Base-by-base conservation (phyloP, 2,888 invertebrate species). In the Drosophila rellima region DNA sequence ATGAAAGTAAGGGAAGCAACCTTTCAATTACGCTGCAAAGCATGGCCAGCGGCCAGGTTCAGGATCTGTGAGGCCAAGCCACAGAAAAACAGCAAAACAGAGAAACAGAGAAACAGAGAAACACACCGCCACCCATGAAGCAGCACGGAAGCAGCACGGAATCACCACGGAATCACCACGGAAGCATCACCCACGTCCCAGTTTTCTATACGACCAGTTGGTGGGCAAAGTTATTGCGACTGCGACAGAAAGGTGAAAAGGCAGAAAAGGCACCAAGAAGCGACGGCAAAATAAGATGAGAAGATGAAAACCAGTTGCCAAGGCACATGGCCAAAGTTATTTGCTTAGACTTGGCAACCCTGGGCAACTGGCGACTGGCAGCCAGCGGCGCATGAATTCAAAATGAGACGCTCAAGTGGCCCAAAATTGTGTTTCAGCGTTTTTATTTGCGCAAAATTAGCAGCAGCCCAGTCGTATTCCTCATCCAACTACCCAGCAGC, bases 371-470 rank as follows among this genome's bases (percentile, higher is more conserved):
- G 20, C 44, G 23, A 44, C 60, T 40, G 61, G 45, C 26, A 56
- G 60, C 67, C 57, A 59, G 69, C 74, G 78, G 78, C 76, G 77
- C 86, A 88, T 83, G 83, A 83, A 83, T 83, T 80, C 87, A 74
- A 83, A 83, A 83, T 83, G 89, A 83, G 88, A 80, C 80, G 68
- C 74, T 77, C 74, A 82, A 85, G 79, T 74, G 82, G 82, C 74
- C 72, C 56, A 51, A 77, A 84, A 82, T 70, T 80, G 84, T 87
- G 70, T 87, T 72, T 85, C 71, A 80, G 71, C 80, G 73, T 82
- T 83, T 83, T 83, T 83, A 88, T 83, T 83, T 83, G 83, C 80
- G 72, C 89, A 86, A 88, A 83, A 83, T 83, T 83, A 83, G 88
- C 78, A 74, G 52, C 44, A 55, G 20, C 13, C 29, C 20, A 11